Percentiles rank a stretch among this genome's conserved stretches.
These are phyloP conservation scores for Bombus sibiricus DNA, from an alignment of 1,140 invertebrate species.

Conservation along the genomic window DNA sequence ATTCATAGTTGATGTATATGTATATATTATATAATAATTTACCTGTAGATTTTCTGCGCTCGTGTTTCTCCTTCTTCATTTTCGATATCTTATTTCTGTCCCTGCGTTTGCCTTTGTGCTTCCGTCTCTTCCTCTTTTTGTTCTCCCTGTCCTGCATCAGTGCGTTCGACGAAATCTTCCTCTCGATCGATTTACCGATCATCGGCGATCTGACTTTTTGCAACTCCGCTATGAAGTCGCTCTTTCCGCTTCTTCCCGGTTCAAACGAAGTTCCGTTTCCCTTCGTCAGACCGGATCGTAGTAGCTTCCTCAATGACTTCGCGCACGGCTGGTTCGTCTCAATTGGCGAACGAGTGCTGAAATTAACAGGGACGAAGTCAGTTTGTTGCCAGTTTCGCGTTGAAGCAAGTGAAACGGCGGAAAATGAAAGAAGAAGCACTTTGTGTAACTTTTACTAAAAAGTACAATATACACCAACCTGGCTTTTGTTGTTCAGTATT, in stretches of 20 bases:
- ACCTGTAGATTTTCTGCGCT: constrained; percentile 72
- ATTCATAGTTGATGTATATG: no score
- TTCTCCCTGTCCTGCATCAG: constrained; percentile 70
- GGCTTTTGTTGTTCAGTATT: no score
- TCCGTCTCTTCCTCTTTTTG: constrained; percentile 77
- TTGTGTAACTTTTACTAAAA: background rate
- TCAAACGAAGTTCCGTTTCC: constrained; percentile 71
- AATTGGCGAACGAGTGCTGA: constrained; percentile 71
- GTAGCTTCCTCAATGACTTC: constrained; percentile 77
- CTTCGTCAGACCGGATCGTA: constrained; percentile 75
- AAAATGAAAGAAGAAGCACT: background rate
- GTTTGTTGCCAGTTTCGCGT: background rate
- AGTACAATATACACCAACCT: background rate
- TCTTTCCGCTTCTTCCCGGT: constrained; percentile 70
- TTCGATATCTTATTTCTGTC: constrained; percentile 73
- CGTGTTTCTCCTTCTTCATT: constrained; percentile 79
- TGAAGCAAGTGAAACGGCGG: no score
- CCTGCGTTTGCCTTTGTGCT: constrained; percentile 73
- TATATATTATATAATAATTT: constrained; percentile 1
- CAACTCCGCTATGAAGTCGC: constrained; percentile 62
- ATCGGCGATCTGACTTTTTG: constrained; percentile 60
- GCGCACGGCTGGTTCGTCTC: constrained; percentile 77
- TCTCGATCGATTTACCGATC: constrained; percentile 65
- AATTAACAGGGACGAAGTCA: constrained; percentile 10
- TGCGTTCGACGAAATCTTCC: constrained; percentile 65